phyloP scores from a whole-genome alignment of 2,113 vertebrate genomes.

The Dromas ardeola region DNA sequence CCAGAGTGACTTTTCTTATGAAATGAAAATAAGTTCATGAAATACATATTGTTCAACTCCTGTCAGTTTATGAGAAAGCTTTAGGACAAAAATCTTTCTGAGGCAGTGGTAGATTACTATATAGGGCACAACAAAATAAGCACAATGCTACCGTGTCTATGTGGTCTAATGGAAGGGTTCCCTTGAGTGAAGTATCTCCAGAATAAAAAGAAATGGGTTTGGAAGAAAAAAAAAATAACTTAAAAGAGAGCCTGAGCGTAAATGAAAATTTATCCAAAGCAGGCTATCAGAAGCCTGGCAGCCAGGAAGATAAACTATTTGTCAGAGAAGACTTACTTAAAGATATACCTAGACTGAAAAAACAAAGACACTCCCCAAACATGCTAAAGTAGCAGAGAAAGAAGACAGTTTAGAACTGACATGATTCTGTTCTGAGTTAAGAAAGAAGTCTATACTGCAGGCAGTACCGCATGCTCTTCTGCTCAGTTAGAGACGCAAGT shows the following conservation, averaged over 20 bases:
- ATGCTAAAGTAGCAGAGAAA: not conserved
- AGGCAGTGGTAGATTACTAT: not conserved
- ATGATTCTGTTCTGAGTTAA: not conserved
- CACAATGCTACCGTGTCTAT: not conserved
- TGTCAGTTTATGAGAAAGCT: not conserved
- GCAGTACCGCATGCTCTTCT: not conserved
- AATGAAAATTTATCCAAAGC: not conserved
- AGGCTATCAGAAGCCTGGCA: not conserved
- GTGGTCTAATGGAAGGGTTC: not conserved
- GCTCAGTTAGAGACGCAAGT: not conserved
- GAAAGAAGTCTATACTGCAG: not conserved
- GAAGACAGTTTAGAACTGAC: not conserved
- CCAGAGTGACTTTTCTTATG: fast-evolving
- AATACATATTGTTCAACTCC: not conserved
- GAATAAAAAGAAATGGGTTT: not conserved
- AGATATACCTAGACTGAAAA: not conserved
- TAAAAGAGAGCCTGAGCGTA: not conserved
- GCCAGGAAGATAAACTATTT: not conserved
- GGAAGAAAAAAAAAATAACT: not conserved
- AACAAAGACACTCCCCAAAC: not conserved
- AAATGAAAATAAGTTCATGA: not conserved
- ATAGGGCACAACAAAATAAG: not conserved
- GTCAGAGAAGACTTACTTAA: not conserved
- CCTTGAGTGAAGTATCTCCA: not conserved
- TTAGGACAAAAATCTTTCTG: not conserved